phyloP scores from a whole-genome alignment of 2,113 vertebrate genomes.

The Nicator chloris region DNA sequence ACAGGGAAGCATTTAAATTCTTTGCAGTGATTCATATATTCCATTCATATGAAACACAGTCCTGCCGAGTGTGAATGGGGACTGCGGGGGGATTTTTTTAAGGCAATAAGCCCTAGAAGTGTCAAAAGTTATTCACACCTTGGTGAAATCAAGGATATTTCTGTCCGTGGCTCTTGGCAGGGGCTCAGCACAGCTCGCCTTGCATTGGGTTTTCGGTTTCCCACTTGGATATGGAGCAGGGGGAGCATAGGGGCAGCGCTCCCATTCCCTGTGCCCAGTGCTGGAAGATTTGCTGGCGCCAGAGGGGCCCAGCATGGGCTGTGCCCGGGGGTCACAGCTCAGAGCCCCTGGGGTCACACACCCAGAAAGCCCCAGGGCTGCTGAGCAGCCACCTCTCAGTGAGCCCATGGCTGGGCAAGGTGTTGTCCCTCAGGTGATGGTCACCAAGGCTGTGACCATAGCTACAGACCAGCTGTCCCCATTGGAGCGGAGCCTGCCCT shows the following conservation, averaged over 20 bases:
- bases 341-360: accelerated
- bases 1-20: conserved; percentile 51
- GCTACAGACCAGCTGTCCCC: neutral
- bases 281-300: neutral
- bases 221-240: neutral
- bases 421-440: accelerated
- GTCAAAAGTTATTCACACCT: conserved; percentile 65
- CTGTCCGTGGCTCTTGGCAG: conserved; percentile 51
- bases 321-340: accelerated
- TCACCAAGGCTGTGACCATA: neutral
- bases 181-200: conserved; percentile 23
- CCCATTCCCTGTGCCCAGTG: neutral
- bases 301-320: neutral
- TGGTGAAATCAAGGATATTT: conserved; percentile 57
- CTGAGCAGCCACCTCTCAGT: accelerated
- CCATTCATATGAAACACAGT: conserved; percentile 54
- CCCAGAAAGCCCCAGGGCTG: neutral
- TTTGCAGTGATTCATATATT: conserved; percentile 67
- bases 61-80: conserved; percentile 40
- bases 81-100: conserved; percentile 34
- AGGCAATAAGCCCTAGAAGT: conserved; percentile 48
- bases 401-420: neutral
- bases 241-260: neutral
- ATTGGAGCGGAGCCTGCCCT: accelerated
- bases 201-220: conserved; percentile 13